These are phyloP conservation scores for Scomber colias DNA, from an alignment of 2,113 vertebrate species.

Conservation along the genomic window DNA sequence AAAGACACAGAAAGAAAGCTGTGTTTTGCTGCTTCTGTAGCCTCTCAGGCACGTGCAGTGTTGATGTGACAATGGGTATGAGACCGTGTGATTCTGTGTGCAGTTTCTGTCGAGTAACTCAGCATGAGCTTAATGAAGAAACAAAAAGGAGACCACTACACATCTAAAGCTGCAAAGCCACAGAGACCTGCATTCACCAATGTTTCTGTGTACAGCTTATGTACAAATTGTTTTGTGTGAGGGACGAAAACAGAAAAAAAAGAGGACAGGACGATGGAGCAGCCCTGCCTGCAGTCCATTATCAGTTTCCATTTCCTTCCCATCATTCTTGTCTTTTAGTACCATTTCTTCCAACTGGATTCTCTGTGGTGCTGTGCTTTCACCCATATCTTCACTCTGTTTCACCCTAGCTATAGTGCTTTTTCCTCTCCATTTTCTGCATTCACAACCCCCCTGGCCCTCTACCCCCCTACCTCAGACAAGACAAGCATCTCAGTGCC, in stretches of 20 bases:
- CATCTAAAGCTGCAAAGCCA: conserved; percentile 32
- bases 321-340: conserved; percentile 59
- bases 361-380: conserved; percentile 56
- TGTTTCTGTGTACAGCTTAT: conserved; percentile 15
- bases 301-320: conserved; percentile 61
- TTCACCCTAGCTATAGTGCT: conserved; percentile 48
- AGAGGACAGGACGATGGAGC: conserved; percentile 20
- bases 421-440: conserved; percentile 63
- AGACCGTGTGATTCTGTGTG: conserved; percentile 42
- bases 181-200: conserved; percentile 18
- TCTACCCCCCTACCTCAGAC: conserved; percentile 39
- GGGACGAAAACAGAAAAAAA: neutral
- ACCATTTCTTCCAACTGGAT: conserved; percentile 60
- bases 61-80: conserved; percentile 44
- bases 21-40: conserved; percentile 19
- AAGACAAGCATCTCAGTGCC: conserved; percentile 65
- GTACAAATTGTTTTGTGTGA: conserved; percentile 22
- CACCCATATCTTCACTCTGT: conserved; percentile 49
- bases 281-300: conserved; percentile 53
- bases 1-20: conserved; percentile 18
- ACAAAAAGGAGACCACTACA: conserved; percentile 45
- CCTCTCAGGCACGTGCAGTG: conserved; percentile 38
- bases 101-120: conserved; percentile 52
- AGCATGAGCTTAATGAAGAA: conserved; percentile 64
- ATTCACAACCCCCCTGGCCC: conserved; percentile 43